Base-by-base conservation (phyloP, 2,888 invertebrate genomes). In the Dryobotodes eremita region DNA sequence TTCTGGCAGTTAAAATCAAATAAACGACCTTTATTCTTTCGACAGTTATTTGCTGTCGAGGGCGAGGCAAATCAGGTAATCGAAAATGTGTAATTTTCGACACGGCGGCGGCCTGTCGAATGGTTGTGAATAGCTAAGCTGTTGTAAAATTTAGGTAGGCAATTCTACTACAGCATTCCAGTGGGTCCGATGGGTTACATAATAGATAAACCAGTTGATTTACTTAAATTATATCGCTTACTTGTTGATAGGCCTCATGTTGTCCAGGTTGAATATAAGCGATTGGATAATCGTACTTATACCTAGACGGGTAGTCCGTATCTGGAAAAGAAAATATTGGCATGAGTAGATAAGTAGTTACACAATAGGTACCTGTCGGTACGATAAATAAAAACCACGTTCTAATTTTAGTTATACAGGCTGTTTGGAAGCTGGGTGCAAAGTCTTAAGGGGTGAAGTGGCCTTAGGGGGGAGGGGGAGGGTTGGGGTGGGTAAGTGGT, bases 241-340 rank as follows among this genome's bases (percentile, higher is more conserved):
- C 96, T 88, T 92, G 92, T 89, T 96, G 96, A 86, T 93, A 95
- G 23, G 94, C 95, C 88, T 95, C 96, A 42, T 89, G 92, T 88
- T 95, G 95, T 13, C 96, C 95, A 2, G 95, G 94, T 72, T 91
- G 88, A 46, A 96, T 92, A 78, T 95, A 95, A 26, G 91, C 92
- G 1, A 90, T 77, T 2, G 95, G 95, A 80, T 96, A 96, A 76
- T 93, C 91, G 65, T 94, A 91, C 80, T 91, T 93, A 78, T 83
- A 96, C 46, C 88, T 89, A 0, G 93, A 91, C 26, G 83, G 80
- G 78, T 95, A 96, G 84, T 95, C 96, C 0, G 96, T 95, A 82
- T 93, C 96, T 96, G 91, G 62, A 93, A 94, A 66, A 81, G 23
- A 65, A 23, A 17, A 23, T 7, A 7, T 31, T 36, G 7, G 11